Evolutionary conservation across 2,113 vertebrate species (phyloP).

Genomic region (Strix aluco): DNA sequence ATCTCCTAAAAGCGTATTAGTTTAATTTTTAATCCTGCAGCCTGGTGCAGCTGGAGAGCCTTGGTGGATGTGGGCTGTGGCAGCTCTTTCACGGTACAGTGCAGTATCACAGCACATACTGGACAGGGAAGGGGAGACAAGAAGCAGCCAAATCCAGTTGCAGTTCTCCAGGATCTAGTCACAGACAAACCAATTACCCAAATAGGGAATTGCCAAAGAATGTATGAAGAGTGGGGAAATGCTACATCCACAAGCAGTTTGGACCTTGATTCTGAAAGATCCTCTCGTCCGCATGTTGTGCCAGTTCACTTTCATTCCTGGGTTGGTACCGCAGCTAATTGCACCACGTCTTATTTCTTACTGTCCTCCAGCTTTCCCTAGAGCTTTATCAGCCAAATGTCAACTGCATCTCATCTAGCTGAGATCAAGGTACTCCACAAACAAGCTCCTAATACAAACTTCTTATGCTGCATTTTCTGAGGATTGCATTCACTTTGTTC

Average conservation of each 20-base stretch:
- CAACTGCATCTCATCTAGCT: slow-evolving; percentile 13
- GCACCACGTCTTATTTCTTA: background rate
- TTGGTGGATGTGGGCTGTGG: background rate
- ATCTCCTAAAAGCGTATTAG: background rate
- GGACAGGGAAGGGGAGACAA: background rate
- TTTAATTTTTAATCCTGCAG: background rate
- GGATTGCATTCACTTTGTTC: background rate
- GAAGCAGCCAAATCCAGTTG: background rate
- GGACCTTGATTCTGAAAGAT: background rate
- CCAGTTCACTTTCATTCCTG: background rate
- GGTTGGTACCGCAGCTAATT: background rate
- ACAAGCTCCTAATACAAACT: background rate
- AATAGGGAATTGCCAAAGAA: background rate
- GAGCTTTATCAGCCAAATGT: slow-evolving; percentile 37
- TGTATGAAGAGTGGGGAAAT: background rate
- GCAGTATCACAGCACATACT: background rate
- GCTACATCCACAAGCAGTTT: background rate
- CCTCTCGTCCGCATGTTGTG: background rate
- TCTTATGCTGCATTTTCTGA: background rate
- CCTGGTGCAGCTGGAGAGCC: background rate
- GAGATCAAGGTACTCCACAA: background rate
- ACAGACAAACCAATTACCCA: background rate
- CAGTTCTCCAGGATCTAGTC: background rate
- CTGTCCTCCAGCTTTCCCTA: background rate
- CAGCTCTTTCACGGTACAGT: background rate